Conservation (phyloP, 2,113 vertebrate species). For the Cercopithecus mona region DNA sequence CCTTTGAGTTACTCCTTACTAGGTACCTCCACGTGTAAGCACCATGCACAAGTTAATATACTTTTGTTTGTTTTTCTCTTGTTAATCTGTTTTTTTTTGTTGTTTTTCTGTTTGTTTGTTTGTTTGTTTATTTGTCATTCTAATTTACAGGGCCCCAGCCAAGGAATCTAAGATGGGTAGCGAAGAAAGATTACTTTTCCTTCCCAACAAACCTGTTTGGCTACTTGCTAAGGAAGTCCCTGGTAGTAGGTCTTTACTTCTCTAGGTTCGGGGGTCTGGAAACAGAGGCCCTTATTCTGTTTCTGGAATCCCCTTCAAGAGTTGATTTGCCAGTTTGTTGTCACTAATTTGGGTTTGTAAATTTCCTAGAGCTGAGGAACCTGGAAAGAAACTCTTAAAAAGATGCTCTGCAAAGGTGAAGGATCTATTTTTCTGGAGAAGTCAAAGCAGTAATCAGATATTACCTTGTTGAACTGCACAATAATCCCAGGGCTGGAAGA, state of each 20-base stretch:
- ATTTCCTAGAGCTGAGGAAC: neutral
- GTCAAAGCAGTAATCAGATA: neutral
- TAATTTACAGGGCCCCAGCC: neutral
- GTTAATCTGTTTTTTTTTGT: neutral
- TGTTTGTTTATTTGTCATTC: neutral
- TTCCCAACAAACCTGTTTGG: neutral
- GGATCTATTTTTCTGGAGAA: neutral
- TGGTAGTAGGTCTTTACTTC: neutral
- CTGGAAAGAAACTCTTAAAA: constrained; percentile 1
- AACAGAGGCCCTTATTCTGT: neutral
- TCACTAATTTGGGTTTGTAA: neutral
- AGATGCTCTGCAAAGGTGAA: neutral
- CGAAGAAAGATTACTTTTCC: neutral
- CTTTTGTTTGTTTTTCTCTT: neutral
- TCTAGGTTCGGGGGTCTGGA: neutral
- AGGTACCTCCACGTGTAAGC: neutral
- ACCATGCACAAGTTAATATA: neutral
- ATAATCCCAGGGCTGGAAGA: neutral
- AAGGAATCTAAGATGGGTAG: neutral
- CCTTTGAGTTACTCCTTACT: neutral
- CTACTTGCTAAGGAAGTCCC: neutral
- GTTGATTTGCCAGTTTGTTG: neutral
- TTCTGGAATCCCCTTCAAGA: neutral
- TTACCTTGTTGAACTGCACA: neutral
- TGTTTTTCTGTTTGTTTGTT: too few species aligned